A percentile compares a stretch with the other conserved stretches of the same genome.
phyloP scores from a whole-genome alignment of 2,113 vertebrate genomes.

The Neopipo cinnamomea region DNA sequence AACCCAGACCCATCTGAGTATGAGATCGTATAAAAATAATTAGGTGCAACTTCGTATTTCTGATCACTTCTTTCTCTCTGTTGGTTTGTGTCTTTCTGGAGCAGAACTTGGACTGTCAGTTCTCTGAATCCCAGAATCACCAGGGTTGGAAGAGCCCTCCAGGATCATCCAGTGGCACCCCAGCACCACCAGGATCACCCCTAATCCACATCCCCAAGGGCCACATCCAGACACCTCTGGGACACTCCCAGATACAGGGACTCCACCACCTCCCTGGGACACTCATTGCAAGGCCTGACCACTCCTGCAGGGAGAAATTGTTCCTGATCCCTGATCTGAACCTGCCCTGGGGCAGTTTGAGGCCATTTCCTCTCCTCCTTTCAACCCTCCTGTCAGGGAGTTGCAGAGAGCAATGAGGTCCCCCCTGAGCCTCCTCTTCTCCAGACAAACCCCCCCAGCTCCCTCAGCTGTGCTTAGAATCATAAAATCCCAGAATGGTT shows the following conservation, averaged over 20 bases:
- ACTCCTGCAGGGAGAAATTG: too few species aligned
- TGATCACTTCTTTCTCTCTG: background rate
- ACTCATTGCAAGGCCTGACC: too few species aligned
- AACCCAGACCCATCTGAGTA: too few species aligned
- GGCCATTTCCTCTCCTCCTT: too few species aligned
- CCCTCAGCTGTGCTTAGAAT: background rate
- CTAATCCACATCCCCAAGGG: too few species aligned
- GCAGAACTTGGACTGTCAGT: background rate
- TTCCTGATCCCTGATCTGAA: rapidly evolving
- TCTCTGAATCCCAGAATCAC: background rate
- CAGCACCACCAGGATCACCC: too few species aligned
- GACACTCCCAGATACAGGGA: too few species aligned
- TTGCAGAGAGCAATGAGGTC: background rate
- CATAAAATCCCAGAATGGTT: too few species aligned
- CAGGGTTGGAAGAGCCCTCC: rapidly evolving
- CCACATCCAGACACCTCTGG: too few species aligned
- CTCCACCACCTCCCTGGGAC: too few species aligned
- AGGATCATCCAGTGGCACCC: background rate
- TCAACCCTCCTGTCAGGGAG: background rate
- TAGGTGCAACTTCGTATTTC: background rate
- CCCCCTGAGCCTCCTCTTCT: background rate
- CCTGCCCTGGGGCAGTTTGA: background rate
- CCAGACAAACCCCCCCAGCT: background rate
- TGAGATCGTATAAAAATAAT: too few species aligned
- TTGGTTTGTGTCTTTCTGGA: background rate